Evolutionary conservation across 2,113 vertebrate species (phyloP), one percentile per base, ranked within the genome.

Genomic region (Macquaria australasica): DNA sequence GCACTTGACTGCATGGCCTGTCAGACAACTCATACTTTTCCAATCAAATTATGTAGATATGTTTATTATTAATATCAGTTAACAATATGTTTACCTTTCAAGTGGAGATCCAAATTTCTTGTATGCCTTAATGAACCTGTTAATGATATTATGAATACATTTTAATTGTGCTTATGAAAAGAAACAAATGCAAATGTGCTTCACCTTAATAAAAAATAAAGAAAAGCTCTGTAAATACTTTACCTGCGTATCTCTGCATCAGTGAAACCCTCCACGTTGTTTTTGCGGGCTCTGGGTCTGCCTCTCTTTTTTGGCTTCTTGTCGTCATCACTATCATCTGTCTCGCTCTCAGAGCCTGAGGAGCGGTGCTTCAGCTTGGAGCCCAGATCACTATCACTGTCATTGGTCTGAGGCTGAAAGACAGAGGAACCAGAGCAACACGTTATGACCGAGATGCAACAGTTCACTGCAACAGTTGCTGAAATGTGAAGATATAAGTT

Each of bases 21-120:
- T 70, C 18, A n/a, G 10, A 83, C 3, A 43, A 9, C 5, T 69
- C 8, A 25, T 18, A 10, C 1, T 18, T 14, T 9, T 31, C 3
- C 1, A 16, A 25, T 41, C 25, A 41, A 50, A 66, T 66, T 5
- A 58, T 63, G 23, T 0, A 37, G 25, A 7, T 10, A 37, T 28
- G 53, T 12, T 58, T 0, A 66, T 39, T 72, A n/a, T 39, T 20
- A 34, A 10, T 18, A 48, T 9, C 0, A 39, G 20, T 82, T 6
- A 21, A 62, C 5, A 39, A n/a, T 37, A 45, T n/a, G 34, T 69
- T 63, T 83, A 99, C 98, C 98, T 94, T 93, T 99, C 98, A 73
- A 99, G 97, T 20, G 98, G 98, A n/a, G 97, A 94, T 41, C 97
- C 98, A 94, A 99, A 99, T 92, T 99, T 99, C 95, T 99, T 99